These are phyloP conservation scores for Plagiodera versicolora DNA, from an alignment of 2,888 invertebrate species.

Conservation along the genomic window DNA sequence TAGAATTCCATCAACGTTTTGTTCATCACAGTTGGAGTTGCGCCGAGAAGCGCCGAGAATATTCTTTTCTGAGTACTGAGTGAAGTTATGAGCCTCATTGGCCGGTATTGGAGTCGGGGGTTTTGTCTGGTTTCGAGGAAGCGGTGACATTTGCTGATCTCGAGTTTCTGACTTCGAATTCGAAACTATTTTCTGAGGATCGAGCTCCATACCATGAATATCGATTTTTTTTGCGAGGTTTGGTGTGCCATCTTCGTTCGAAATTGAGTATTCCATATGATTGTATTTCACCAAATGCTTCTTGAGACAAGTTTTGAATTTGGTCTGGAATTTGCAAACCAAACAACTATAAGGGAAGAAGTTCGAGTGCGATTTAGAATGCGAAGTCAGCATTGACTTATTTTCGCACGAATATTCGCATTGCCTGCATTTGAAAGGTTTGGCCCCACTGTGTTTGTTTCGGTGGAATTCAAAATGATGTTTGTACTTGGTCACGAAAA, in stretches of 20 bases:
- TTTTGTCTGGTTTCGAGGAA: no score
- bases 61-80: no score
- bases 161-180: conserved; percentile 20
- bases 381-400: conserved; percentile 98
- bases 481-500: conserved; percentile 97
- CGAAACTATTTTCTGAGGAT: conserved; percentile 71
- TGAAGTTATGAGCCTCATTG: no score
- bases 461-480: conserved; percentile 98
- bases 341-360: conserved; percentile 91
- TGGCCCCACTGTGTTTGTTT: conserved; percentile 91
- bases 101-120: no score
- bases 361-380: conserved; percentile 92
- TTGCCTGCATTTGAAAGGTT: conserved; percentile 91
- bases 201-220: conserved; percentile 86
- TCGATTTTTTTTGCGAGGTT: conserved; percentile 89
- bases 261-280: conserved; percentile 87
- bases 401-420: conserved; percentile 92
- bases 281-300: conserved; percentile 89
- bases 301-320: conserved; percentile 97
- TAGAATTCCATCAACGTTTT: no score
- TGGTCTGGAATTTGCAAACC: conserved; percentile 94
- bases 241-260: conserved; percentile 87
- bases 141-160: no score
- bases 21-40: no score
- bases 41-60: no score